Percentiles rank a stretch among this genome's conserved stretches.
phyloP scores from a whole-genome alignment of 2,888 invertebrate genomes.

The Pteria penguin region DNA sequence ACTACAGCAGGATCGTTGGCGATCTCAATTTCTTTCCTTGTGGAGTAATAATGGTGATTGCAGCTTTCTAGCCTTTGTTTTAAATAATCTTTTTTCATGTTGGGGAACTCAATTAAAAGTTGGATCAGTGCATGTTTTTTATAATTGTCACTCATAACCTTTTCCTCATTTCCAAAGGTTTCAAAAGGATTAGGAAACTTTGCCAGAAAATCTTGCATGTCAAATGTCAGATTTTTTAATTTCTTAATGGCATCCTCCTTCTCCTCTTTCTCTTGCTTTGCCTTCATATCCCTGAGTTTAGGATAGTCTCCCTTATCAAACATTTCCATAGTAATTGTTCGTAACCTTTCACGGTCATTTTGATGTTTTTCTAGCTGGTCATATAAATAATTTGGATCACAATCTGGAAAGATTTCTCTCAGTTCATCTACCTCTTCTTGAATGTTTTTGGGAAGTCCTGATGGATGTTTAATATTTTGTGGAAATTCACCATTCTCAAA shows the following conservation, averaged over 20 bases:
- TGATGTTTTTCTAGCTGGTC: slow-evolving; percentile 59
- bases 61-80: slow-evolving; percentile 60
- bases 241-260: slow-evolving; percentile 47
- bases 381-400: slow-evolving; percentile 75
- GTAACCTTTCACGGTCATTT: slow-evolving; percentile 59
- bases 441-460: slow-evolving; percentile 18
- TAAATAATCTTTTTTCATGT: slow-evolving; percentile 62
- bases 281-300: slow-evolving; percentile 64
- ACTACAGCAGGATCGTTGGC: slow-evolving; percentile 38
- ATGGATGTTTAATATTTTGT: not conserved
- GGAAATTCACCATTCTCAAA: not conserved
- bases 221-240: slow-evolving; percentile 56
- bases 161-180: slow-evolving; percentile 63
- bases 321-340: slow-evolving; percentile 64
- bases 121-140: slow-evolving; percentile 61
- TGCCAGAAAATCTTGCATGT: slow-evolving; percentile 67
- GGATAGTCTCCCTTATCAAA: slow-evolving; percentile 71
- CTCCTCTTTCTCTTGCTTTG: slow-evolving; percentile 54
- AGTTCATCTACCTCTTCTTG: slow-evolving; percentile 67
- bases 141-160: slow-evolving; percentile 65
- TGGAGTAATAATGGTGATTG: slow-evolving; percentile 65
- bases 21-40: slow-evolving; percentile 56
- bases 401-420: slow-evolving; percentile 71
- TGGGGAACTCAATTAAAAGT: slow-evolving; percentile 67
- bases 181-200: slow-evolving; percentile 73